Base-by-base conservation (phyloP, 92 coral and sea anemone species). In the Umimayanthus kanabou region DNA sequence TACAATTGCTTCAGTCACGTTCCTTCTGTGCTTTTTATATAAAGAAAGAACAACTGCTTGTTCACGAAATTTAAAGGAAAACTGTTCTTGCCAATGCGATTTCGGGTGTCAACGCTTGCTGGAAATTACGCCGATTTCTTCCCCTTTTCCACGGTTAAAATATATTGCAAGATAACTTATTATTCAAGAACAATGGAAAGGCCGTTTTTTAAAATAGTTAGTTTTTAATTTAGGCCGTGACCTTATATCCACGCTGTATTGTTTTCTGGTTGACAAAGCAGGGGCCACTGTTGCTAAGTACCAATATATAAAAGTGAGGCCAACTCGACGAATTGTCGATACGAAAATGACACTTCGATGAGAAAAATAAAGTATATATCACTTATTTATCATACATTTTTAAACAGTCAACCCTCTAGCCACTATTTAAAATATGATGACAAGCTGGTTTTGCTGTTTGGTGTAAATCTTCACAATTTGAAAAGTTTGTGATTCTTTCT, bases 211-310 rank as follows among this genome's bases (percentile, higher is more conserved):
- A n/a, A 61, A 37, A 73, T 73, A 37, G 77, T 73, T 37, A 73
- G 77, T 30, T 76, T 76, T 16, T 76, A 43, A 76, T 40, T 76
- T 40, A 76, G 9, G 80, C 58, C 69, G 37, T 20, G 69, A 28
- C 22, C 4, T 2, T 39, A 73, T 14, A 30, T 73, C 18, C 13
- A 42, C 39, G 45, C 10, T 18, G 47, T 33, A 39, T 14, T 74
- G 79, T 74, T 74, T 74, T 76, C 55, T n/a, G 30, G 29, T 76
- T 42, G 80, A 40, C 80, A 76, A 20, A 39, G 55, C 65, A 29
- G 64, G 16, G 23, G 13, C 82, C 37, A 72, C 16, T 37, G 40
- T 14, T 28, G 76, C 40, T 29, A 37, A 16, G 33, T 69, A 53
- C 73, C 6, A 69, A 69, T 28, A n/a, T 28, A 69, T 72, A 72